Base-by-base conservation (phyloP, 2,888 invertebrate genomes). In the Dolomedes plantarius region DNA sequence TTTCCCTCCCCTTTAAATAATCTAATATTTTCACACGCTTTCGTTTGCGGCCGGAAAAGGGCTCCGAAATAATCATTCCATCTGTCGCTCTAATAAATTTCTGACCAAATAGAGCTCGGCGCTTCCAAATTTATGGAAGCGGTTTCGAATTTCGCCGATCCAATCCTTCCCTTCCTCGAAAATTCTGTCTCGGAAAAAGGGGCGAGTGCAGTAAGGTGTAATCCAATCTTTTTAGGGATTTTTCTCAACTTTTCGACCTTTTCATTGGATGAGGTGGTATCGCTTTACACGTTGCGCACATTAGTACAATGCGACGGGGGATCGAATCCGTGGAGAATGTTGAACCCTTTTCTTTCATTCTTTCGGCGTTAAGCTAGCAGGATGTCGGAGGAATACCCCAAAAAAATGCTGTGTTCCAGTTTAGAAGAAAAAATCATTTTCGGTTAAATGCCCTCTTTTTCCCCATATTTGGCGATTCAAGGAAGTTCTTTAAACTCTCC, bases 261-360 rank as follows among this genome's bases (percentile, higher is more conserved):
- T 56, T 56, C 23, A 56, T 23, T 56, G 19, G 56, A 23, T 56
- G 56, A 56, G 56, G 56, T 23, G 23, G 56, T 56, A 23, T 56
- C 56, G 56, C 23, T 23, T 56, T 56, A 56, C 56, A 56, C 23
- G 23, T 56, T 23, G 19, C 56, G 56, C 23, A 23, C 56, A 56
- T 56, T 23, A 16, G 56, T 56, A 56, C 56, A 56, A 56, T 23
- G 23, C 23, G 56, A 56, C 23, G 56, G 56, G 56, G 56, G 7
- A 46, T 16, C 46, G 41, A 46, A 46, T 46, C 41, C 41, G 5
- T 11, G 56, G 56, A 56, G 56, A 56, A 23, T 56, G 23, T 56
- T 56, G 56, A 56, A 56, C 56, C 56, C 56, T 56, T 46, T 56
- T 46, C 56, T 56, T 46, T 56, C 56, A 56, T 56, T 56, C 56